phyloP scores from a whole-genome alignment of 2,113 vertebrate genomes.

The Elaphurus davidianus region DNA sequence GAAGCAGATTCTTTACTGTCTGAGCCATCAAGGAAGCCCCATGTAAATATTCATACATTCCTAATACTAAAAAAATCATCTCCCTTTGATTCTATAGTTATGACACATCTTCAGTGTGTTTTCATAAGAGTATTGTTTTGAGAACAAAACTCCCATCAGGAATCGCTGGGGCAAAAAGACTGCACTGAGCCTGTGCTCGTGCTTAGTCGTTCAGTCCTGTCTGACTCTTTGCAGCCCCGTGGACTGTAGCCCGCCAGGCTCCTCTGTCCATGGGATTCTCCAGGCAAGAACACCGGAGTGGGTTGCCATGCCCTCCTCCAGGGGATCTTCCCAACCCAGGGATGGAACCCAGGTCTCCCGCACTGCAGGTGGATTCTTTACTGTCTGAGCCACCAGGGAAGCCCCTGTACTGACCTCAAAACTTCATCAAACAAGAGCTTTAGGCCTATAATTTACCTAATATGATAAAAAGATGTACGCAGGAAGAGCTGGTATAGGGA shows the following conservation, averaged over 20 bases:
- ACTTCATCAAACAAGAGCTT: not conserved
- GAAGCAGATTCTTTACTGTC: not conserved
- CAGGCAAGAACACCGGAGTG: not conserved
- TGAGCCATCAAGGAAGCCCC: not conserved
- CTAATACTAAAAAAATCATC: conserved; percentile 31
- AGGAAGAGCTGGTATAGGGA: not conserved
- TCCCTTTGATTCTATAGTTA: not conserved
- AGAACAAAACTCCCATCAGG: not conserved
- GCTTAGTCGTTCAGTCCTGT: not conserved
- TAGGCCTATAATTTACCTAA: conserved; percentile 4
- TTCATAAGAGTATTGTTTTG: not conserved
- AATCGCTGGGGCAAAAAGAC: not conserved
- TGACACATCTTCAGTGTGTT: not conserved
- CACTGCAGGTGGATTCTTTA: not conserved
- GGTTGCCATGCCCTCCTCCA: not conserved
- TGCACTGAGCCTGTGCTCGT: not conserved
- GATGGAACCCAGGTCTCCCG: not conserved
- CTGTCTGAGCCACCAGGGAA: not conserved
- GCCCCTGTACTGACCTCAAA: not conserved
- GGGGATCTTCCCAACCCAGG: not conserved
- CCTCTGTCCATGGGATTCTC: not conserved
- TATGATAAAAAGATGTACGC: not conserved
- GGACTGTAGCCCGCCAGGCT: not conserved
- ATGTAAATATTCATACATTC: not conserved
- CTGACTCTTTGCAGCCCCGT: not conserved